Conservation (phyloP, 2,888 invertebrate genomes). For the Oscheius sp. region DNA sequence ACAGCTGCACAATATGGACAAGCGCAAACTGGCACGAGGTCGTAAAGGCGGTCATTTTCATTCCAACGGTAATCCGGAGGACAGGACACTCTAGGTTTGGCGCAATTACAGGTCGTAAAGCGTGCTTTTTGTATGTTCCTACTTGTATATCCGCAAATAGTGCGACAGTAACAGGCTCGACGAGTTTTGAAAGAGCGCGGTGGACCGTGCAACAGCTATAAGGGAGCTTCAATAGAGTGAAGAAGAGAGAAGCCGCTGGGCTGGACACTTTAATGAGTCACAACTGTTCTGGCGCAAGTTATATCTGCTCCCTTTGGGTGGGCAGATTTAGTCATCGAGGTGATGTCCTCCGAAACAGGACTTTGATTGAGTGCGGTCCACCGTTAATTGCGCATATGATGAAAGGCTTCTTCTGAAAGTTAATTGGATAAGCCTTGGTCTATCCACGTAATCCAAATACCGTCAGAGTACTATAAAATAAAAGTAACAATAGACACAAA, state of each 20-base stretch:
- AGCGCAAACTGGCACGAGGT: constrained; percentile 35
- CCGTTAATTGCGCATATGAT: constrained; percentile 30
- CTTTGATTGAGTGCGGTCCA: constrained; percentile 33
- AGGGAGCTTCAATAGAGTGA: neutral
- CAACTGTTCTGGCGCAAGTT: neutral
- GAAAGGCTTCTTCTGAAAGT: constrained; percentile 13
- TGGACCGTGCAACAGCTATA: neutral
- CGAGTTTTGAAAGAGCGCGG: neutral
- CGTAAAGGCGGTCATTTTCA: constrained; percentile 36
- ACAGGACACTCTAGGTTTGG: constrained; percentile 31
- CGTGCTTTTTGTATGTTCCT: constrained; percentile 29
- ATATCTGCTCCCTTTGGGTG: constrained; percentile 31
- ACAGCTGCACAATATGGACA: constrained; percentile 29
- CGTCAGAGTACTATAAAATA: neutral
- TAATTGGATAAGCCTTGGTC: constrained; percentile 6
- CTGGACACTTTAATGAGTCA: constrained; percentile 5
- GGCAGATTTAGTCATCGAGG: constrained; percentile 28
- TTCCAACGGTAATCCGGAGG: constrained; percentile 36
- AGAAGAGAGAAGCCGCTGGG: neutral
- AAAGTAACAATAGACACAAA: neutral
- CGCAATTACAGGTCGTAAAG: constrained; percentile 29
- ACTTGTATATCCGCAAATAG: constrained; percentile 31
- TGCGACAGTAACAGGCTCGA: constrained; percentile 6
- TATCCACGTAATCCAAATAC: neutral
- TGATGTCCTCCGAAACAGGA: constrained; percentile 36